Evolutionary conservation across 2,797 vertebrate species (phyloP), one percentile per base, ranked within the genome.

Genomic region (Galago senegalensis): DNA sequence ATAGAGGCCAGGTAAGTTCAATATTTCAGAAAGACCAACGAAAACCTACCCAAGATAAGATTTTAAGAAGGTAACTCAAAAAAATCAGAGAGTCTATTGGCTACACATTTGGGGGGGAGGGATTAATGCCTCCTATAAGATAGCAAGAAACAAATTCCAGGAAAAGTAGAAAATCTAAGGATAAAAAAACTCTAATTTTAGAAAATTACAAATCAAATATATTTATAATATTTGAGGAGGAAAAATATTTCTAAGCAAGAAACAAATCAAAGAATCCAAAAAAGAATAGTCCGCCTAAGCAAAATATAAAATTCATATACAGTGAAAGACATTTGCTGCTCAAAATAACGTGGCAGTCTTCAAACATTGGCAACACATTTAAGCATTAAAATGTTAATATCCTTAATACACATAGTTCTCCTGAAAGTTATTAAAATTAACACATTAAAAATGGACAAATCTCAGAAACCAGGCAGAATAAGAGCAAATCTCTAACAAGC

Each of bases 261-360:
- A 94, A 63, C 5, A 86, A 94, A 96, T 56, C 34, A 73, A 82
- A 29, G 16, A 94, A 86, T 65, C 58, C 72, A 77, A 37, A 43
- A 70, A 95, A 96, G 31, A 27, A 79, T 61, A 92, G n/a, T 77
- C 31, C 92, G 7, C 25, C 43, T 70, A 75, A 56, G 25, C 58
- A 79, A 90, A 94, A 91, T 56, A 20, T 87, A 70, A 58, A 95
- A 87, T 17, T 84, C 17, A 77, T 21, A 3, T 43, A 25, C 60
- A 6, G 31, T 77, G n/a, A 92, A 89, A 88, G 31, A 67, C 5
- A 34, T 9, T 40, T 12, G 82, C 40, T 34, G 4, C 21, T 2
- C 58, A 90, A 60, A 93, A 93, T 14, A 89, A 93, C 93, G 79
- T n/a, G 5, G 16, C 29, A 67, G 18, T 29, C 37, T 90, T 10